Evolutionary conservation across 2,888 invertebrate genomes (phyloP), one percentile per base, ranked within the genome.

Genomic region (Drosophila birchii): DNA sequence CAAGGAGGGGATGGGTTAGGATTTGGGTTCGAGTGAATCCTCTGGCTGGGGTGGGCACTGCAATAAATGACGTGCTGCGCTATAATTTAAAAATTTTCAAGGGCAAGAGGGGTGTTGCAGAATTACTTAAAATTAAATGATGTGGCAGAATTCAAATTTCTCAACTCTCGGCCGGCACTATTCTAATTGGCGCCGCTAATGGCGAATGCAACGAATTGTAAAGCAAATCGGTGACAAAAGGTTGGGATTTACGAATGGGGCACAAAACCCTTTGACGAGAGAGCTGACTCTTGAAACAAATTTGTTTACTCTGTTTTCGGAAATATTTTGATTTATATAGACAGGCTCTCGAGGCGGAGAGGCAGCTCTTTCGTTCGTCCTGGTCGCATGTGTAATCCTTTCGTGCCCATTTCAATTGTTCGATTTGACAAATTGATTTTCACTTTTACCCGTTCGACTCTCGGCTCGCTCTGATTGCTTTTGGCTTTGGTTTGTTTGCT

Each of bases 121-220:
- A 78, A 76, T 78, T 76, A 77, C 79, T 82, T 78, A 68, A 85
- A 90, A 91, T 84, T 91, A 83, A 91, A 91, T 91, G 91, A 91
- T 88, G 89, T 90, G 91, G 90, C 91, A 90, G 88, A 84, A 90
- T 90, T 90, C 90, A 91, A 90, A 91, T 91, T 90, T 91, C 81
- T 90, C 89, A 66, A 45, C 20, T 18, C 63, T 26, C 66, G 68
- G 56, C 68, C 63, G 26, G 8, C 45, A 68, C 79, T 79, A 75
- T 84, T 81, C 79, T 88, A 90, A 90, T 90, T 90, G 89, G 79
- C 86, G 75, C 78, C 75, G 39, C 89, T 77, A 88, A 89, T 90
- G 80, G 47, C 49, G 70, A 75, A 76, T 69, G 78, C 81, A 84
- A 62, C 77, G 78, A 78, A 78, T 79, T 76, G 86, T 77, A 76